Evolutionary conservation across 1,140 invertebrate genomes (phyloP).

Genomic region (Caenorhabditis remanei): DNA sequence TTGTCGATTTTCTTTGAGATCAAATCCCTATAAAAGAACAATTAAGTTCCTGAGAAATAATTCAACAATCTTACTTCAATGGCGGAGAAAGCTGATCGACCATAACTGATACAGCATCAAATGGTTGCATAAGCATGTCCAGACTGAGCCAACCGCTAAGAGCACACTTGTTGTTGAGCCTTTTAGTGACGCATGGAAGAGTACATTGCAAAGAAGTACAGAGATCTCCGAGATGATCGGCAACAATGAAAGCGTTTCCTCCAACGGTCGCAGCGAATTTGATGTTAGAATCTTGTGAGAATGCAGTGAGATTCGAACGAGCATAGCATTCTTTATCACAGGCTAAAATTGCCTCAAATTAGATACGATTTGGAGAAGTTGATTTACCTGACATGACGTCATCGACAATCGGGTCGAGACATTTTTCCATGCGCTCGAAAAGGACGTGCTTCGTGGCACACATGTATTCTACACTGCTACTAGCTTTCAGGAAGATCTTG

Average conservation of each 20-base stretch:
- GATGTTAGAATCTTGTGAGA: slow-evolving; percentile 25
- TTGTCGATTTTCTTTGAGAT: slow-evolving; percentile 40
- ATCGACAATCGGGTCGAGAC: slow-evolving; percentile 28
- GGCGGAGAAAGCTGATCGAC: slow-evolving; percentile 29
- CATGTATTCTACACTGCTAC: slow-evolving; percentile 45
- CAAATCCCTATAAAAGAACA: not conserved
- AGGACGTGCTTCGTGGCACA: slow-evolving; percentile 45
- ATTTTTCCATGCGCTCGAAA: slow-evolving; percentile 18
- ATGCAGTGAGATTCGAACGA: slow-evolving; percentile 27
- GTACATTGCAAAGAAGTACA: slow-evolving; percentile 42
- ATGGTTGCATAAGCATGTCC: slow-evolving; percentile 47
- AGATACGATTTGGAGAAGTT: not conserved
- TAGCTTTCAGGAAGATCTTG: slow-evolving; percentile 21
- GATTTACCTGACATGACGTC: slow-evolving; percentile 24
- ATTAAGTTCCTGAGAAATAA: too few relatives aligned
- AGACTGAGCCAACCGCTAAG: slow-evolving; percentile 42
- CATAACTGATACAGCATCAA: slow-evolving; percentile 33
- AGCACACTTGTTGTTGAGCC: slow-evolving; percentile 48
- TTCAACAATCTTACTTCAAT: not conserved
- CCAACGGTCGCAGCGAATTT: slow-evolving; percentile 39
- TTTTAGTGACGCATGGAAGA: slow-evolving; percentile 22
- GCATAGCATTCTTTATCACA: slow-evolving; percentile 42
- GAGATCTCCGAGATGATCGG: slow-evolving; percentile 53
- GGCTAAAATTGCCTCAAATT: not conserved
- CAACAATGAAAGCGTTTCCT: slow-evolving; percentile 44